phyloP scores from a whole-genome alignment of 2,113 vertebrate genomes.

The Datnioides undecimradiatus region DNA sequence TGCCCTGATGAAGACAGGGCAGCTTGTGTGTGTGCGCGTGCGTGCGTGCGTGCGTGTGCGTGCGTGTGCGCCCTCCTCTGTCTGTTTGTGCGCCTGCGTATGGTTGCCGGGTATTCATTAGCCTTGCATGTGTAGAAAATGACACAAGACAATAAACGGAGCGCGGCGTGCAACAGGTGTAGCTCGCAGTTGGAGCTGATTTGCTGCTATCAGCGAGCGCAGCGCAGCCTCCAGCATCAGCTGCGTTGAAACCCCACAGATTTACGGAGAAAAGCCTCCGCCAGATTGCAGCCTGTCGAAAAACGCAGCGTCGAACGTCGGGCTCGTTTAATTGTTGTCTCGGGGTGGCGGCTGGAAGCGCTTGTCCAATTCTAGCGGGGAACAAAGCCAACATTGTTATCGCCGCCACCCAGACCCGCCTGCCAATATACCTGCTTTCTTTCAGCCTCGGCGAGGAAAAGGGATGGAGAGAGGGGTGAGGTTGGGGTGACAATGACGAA shows the following conservation, averaged over 20 bases:
- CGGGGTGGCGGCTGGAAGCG: conserved; percentile 59
- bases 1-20: conserved; percentile 42
- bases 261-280: conserved; percentile 46
- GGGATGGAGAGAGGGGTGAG: conserved; percentile 54
- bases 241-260: conserved; percentile 47
- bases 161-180: conserved; percentile 68
- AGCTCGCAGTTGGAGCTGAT: conserved; percentile 62
- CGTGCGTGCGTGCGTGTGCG: background rate
- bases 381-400: conserved; percentile 81
- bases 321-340: conserved; percentile 77
- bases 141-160: conserved; percentile 56
- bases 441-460: conserved; percentile 26
- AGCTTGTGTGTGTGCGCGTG: background rate
- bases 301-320: conserved; percentile 33
- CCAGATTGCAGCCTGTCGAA: conserved; percentile 56
- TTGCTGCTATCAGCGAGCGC: conserved; percentile 66
- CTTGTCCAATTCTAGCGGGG: conserved; percentile 73
- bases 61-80: background rate
- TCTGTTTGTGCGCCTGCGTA: fast-evolving
- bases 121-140: conserved; percentile 38
- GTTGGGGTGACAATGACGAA: conserved; percentile 64
- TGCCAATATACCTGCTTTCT: conserved; percentile 78
- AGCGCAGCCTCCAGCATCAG: conserved; percentile 63
- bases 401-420: conserved; percentile 66
- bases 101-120: conserved; percentile 40